phyloP scores from a whole-genome alignment of 2,888 invertebrate genomes.

The Taenaris catops region DNA sequence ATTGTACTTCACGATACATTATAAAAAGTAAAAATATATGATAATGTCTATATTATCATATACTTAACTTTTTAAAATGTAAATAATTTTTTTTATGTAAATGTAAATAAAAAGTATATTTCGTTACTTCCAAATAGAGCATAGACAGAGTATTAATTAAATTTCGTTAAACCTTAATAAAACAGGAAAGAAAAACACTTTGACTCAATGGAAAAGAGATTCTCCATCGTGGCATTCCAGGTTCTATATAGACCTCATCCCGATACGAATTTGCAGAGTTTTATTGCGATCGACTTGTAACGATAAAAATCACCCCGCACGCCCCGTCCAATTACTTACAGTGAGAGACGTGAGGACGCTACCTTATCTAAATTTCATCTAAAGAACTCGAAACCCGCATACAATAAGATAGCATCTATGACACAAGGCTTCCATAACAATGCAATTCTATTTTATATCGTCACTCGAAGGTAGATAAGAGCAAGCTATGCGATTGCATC shows the following conservation, averaged over 20 bases:
- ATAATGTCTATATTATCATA: too few relatives aligned
- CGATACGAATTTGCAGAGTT: constrained; percentile 51
- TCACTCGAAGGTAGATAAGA: constrained; percentile 43
- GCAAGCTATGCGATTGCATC: constrained; percentile 39
- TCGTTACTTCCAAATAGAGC: too few relatives aligned
- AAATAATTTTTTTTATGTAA: too few relatives aligned
- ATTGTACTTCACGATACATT: too few relatives aligned
- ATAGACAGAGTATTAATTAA: too few relatives aligned
- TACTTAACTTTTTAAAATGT: too few relatives aligned
- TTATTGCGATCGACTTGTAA: constrained; percentile 67
- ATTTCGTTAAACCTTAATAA: too few relatives aligned
- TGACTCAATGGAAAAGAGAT: constrained; percentile 7
- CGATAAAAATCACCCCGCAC: constrained; percentile 53
- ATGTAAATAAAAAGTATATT: too few relatives aligned
- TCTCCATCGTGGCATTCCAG: constrained; percentile 17
- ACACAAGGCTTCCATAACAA: constrained; percentile 24
- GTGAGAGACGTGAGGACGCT: constrained; percentile 40
- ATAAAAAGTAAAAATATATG: too few relatives aligned
- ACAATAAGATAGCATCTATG: constrained; percentile 22
- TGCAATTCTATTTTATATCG: constrained; percentile 50
- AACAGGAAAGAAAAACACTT: too few relatives aligned
- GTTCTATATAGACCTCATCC: constrained; percentile 29
- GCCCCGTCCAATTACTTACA: constrained; percentile 72
- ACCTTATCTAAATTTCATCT: constrained; percentile 71
- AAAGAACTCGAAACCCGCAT: constrained; percentile 34